Evolutionary conservation across 2,888 invertebrate species (phyloP), one percentile per base, ranked within the genome.

Genomic region (Aplocera efformata): DNA sequence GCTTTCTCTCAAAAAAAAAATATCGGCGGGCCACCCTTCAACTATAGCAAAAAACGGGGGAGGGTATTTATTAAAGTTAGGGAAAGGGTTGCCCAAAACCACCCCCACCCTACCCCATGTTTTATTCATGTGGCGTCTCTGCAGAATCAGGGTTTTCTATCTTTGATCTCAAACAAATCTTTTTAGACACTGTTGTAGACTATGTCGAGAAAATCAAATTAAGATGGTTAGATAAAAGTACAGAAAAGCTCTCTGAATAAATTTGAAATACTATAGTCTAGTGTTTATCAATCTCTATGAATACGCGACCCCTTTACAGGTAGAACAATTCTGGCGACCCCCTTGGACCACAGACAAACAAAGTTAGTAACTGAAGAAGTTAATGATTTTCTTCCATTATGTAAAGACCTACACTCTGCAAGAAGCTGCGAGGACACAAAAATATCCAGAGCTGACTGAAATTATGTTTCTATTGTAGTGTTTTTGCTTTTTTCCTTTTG

Each of bases 81-180:
- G 69, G 76, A 77, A 83, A 82, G 83, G 83, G 83, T 81, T 75
- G 62, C 53, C n/a, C n/a, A n/a, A n/a, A n/a, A n/a, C 47, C 50
- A 42, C 60, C 56, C 50, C 53, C 56, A 51, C 64, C 67, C 70
- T 63, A 24, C 24, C n/a, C 64, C 65, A 86, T 86, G 77, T 85
- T 85, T 86, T 84, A 88, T 88, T 86, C 86, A 86, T 79, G 70
- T 46, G 50, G 61, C 74, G 77, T 73, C 53, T 58, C 55, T 62
- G 67, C 63, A 61, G 71, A 80, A 78, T 77, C 78, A 73, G 67
- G 66, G 59, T 43, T 32, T 17, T 49, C 63, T 67, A 70, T 67
- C 65, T 62, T 58, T 58, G 68, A 70, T 72, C 72, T 59, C 55
- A 63, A 79, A 74, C 67, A 67, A 77, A 76, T 75, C 72, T 77